phyloP scores from a whole-genome alignment of 2,888 invertebrate species.

The Hirudinaria manillensis region DNA sequence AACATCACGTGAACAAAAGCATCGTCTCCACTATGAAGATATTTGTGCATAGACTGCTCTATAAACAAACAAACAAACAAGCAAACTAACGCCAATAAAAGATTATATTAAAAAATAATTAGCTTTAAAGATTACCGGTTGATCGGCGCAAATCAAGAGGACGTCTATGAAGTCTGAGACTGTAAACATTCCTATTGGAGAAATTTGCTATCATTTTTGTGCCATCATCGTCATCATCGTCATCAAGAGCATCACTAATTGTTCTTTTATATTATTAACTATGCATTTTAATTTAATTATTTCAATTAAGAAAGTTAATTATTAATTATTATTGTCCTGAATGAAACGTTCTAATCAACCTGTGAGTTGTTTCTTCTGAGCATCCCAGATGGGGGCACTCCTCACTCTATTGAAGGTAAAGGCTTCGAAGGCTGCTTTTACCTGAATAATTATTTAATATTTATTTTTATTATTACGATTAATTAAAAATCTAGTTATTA shows the following conservation, averaged over 20 bases:
- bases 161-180: conserved; percentile 30
- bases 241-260: conserved; percentile 20
- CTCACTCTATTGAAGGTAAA: conserved; percentile 24
- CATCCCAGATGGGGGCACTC: conserved; percentile 24
- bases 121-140: conserved; percentile 1
- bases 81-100: not conserved
- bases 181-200: conserved; percentile 26
- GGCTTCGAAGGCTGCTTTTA: conserved; percentile 19
- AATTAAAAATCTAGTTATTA: not conserved
- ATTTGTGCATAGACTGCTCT: too few species aligned
- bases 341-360: not conserved
- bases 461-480: too few species aligned
- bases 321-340: too few species aligned
- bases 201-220: not conserved
- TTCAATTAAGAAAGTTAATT: conserved; percentile 4
- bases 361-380: conserved; percentile 8
- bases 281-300: conserved; percentile 12
- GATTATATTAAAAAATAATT: not conserved
- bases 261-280: not conserved
- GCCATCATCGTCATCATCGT: conserved; percentile 22
- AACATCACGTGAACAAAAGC: too few species aligned
- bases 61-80: too few species aligned
- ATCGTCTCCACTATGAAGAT: too few species aligned
- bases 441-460: not conserved
- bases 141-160: conserved; percentile 7